Conservation (phyloP, 2,797 vertebrate species). For the Phaenicophaeus curvirostris region DNA sequence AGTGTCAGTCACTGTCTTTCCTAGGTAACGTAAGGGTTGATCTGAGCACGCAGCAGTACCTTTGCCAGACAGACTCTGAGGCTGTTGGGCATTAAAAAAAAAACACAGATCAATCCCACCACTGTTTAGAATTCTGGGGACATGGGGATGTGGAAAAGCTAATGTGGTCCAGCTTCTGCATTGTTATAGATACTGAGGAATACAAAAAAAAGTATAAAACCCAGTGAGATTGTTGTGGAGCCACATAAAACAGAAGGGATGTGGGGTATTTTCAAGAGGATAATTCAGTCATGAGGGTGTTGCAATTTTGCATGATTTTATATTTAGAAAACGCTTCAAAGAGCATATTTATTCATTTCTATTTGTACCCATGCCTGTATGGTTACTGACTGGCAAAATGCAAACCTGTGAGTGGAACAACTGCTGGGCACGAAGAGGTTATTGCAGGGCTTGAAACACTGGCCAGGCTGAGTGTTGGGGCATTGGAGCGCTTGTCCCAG, state of each 20-base stretch:
- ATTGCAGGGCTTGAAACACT: accelerated
- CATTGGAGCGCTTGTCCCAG: background rate
- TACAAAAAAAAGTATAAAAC: background rate
- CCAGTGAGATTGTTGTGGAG: background rate
- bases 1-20: background rate
- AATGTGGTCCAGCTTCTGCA: background rate
- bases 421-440: background rate
- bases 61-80: background rate
- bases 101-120: background rate
- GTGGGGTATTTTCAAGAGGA: background rate
- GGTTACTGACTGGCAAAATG: background rate
- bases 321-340: background rate
- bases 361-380: background rate
- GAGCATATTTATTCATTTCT: background rate
- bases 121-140: background rate
- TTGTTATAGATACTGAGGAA: background rate
- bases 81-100: background rate
- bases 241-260: background rate
- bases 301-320: background rate
- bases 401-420: background rate
- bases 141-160: background rate
- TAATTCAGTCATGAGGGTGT: background rate
- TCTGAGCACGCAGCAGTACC: background rate
- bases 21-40: background rate
- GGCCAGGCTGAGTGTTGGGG: background rate